Conservation (phyloP, 1,140 invertebrate genomes). For the Diorhabda elongata region DNA sequence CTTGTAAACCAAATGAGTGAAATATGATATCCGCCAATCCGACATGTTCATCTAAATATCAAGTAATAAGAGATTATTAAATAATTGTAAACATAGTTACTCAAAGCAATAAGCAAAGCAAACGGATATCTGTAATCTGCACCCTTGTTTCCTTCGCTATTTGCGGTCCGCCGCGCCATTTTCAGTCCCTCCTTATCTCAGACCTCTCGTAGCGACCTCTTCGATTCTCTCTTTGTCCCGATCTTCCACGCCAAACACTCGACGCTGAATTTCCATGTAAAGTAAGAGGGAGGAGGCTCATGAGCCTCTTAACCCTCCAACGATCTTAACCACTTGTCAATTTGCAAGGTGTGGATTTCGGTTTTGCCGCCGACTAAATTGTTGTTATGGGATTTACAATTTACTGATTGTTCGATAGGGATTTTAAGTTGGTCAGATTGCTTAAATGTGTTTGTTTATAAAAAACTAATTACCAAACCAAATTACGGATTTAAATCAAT, state of each 20-base stretch:
- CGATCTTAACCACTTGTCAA: conserved; percentile 29
- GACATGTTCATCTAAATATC: conserved; percentile 9
- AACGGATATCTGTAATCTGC: conserved; percentile 38
- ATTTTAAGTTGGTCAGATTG: neutral
- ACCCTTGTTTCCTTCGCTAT: conserved; percentile 39
- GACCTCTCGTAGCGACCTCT: conserved; percentile 10
- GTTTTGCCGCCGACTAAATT: conserved; percentile 26
- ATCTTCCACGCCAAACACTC: conserved; percentile 19
- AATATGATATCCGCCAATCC: conserved; percentile 1
- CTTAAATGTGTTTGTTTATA: no score
- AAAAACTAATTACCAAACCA: no score
- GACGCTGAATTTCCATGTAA: conserved; percentile 30
- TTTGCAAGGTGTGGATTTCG: conserved; percentile 33
- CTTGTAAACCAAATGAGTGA: neutral
- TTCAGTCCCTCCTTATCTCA: conserved; percentile 34
- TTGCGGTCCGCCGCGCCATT: conserved; percentile 37
- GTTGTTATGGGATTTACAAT: conserved; percentile 19
- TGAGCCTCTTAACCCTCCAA: conserved; percentile 24
- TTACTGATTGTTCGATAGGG: conserved; percentile 13
- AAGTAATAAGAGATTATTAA: conserved; percentile 8
- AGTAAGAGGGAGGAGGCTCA: conserved; percentile 19
- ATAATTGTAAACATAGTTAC: conserved; percentile 12
- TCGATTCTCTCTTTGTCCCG: conserved; percentile 15
- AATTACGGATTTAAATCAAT: no score
- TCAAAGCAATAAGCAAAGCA: conserved; percentile 29